A percentile compares a stretch with the other conserved stretches of the same genome.
These are phyloP conservation scores for Hirudo medicinalis DNA, from an alignment of 1,140 invertebrate species.

Conservation along the genomic window DNA sequence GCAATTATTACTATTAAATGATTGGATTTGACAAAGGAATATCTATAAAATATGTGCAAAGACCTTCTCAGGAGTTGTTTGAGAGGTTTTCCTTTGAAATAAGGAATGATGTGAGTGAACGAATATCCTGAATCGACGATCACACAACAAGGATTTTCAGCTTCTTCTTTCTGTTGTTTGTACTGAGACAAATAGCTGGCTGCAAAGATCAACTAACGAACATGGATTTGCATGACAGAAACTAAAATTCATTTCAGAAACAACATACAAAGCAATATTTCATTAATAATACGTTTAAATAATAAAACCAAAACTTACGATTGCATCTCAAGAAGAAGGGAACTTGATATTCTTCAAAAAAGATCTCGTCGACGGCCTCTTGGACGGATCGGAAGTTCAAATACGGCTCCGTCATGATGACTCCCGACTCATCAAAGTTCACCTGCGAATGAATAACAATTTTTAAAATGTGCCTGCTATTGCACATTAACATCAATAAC, in stretches of 20 bases:
- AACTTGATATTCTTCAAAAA: slow-evolving; percentile 95
- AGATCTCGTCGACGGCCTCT: slow-evolving; percentile 82
- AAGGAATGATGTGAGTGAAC: slow-evolving; percentile 86
- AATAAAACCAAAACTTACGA: slow-evolving; percentile 40
- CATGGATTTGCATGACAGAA: neutral
- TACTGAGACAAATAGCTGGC: slow-evolving; percentile 23
- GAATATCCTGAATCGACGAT: slow-evolving; percentile 88
- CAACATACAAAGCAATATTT: neutral
- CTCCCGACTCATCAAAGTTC: slow-evolving; percentile 48
- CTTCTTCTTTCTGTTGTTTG: slow-evolving; percentile 39
- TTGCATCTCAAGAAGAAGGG: slow-evolving; percentile 67
- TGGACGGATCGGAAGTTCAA: slow-evolving; percentile 86
- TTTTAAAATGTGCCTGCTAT: too few relatives aligned
- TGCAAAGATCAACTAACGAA: neutral
- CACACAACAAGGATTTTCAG: slow-evolving; percentile 55
- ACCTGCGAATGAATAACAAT: slow-evolving; percentile 29
- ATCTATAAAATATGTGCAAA: neutral
- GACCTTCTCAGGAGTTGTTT: slow-evolving; percentile 46
- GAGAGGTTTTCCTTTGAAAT: slow-evolving; percentile 73
- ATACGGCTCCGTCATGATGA: slow-evolving; percentile 83
- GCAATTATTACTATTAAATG: too few relatives aligned
- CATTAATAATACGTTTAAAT: slow-evolving; percentile 11
- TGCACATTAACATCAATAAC: too few relatives aligned
- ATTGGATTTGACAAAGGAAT: too few relatives aligned
- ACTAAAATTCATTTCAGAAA: neutral